phyloP scores from a whole-genome alignment of 2,888 invertebrate species.

The Tridacna gigas region DNA sequence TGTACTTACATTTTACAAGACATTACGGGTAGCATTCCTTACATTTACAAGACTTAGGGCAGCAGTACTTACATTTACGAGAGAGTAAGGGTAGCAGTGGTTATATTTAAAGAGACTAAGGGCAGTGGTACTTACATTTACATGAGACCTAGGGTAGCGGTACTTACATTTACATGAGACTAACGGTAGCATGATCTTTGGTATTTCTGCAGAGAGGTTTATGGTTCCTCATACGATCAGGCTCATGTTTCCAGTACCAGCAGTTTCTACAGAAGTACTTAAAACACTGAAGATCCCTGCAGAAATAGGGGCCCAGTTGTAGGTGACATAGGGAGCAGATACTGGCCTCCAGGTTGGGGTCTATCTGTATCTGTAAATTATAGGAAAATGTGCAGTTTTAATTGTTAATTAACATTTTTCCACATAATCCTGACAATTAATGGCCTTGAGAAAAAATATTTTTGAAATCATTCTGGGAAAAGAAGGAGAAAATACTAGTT shows the following conservation, averaged over 20 bases:
- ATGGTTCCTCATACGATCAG: constrained; percentile 89
- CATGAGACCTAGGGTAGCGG: no score
- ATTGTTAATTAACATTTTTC: background rate
- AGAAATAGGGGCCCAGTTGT: constrained; percentile 98
- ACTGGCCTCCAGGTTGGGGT: constrained; percentile 98
- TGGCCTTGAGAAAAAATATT: no score
- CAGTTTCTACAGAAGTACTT: constrained; percentile 97
- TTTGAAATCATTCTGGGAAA: no score
- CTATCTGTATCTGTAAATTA: constrained; percentile 92
- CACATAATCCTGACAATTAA: background rate
- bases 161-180: constrained; percentile 34
- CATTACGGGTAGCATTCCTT: no score
- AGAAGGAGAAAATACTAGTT: no score
- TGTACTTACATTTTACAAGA: no score
- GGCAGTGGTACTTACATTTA: no score
- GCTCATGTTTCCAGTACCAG: constrained; percentile 94
- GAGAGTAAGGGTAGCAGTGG: no score
- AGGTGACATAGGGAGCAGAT: constrained; percentile 95
- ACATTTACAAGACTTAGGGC: no score
- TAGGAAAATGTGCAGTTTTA: background rate
- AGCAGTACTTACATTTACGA: no score
- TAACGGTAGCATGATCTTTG: constrained; percentile 67
- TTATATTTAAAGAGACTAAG: no score
- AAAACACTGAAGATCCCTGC: constrained; percentile 95
- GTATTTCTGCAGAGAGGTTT: constrained; percentile 89